A percentile compares a stretch with the other conserved stretches of the same genome.
Conservation (phyloP, 2,113 vertebrate genomes). For the Opisthocomus hoazin region DNA sequence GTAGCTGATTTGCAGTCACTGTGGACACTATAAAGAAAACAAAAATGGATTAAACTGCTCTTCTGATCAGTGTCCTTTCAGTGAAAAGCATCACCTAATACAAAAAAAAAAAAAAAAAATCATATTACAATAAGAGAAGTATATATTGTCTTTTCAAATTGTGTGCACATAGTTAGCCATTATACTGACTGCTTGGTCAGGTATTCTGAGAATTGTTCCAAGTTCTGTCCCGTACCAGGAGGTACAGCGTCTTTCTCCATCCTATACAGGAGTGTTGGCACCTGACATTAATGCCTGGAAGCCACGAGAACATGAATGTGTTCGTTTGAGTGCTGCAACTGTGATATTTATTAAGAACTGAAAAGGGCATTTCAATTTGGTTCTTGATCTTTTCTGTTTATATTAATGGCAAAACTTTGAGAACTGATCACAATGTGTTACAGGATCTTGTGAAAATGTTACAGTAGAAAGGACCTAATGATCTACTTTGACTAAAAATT, state of each 20-base stretch:
- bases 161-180: neutral
- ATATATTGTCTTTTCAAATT: neutral
- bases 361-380: neutral
- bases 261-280: neutral
- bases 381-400: neutral
- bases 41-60: neutral
- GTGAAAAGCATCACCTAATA: neutral
- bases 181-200: neutral
- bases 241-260: neutral
- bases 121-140: neutral
- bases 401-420: neutral
- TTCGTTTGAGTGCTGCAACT: neutral
- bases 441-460: neutral
- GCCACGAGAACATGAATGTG: neutral
- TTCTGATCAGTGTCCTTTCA: neutral
- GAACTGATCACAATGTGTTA: neutral
- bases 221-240: neutral
- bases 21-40: rapidly evolving
- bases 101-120: neutral
- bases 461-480: neutral
- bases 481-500: neutral
- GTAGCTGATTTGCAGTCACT: neutral
- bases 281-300: neutral
- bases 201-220: neutral
- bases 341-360: neutral